Conservation (phyloP, 2,888 invertebrate species). For the Eupithecia tripunctaria region DNA sequence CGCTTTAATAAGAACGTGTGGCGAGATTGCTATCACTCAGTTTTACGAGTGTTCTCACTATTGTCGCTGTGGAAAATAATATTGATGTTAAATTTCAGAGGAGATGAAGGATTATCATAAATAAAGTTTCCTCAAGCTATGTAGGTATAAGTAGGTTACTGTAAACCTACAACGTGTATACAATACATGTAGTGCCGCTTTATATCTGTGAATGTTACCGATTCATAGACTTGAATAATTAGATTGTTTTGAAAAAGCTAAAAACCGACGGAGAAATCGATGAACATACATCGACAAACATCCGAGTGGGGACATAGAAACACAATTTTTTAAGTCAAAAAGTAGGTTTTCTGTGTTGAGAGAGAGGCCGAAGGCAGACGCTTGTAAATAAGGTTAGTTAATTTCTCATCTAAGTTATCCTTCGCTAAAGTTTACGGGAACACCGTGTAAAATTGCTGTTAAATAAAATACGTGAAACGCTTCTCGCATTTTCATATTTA, state of each 20-base stretch:
- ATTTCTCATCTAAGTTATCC: not conserved
- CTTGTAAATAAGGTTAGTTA: not conserved
- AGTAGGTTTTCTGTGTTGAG: too few relatives aligned
- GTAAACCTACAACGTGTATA: too few relatives aligned
- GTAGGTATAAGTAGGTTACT: too few relatives aligned
- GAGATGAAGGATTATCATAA: not conserved
- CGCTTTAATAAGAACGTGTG: constrained; percentile 50
- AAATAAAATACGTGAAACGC: not conserved
- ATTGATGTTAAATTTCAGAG: not conserved
- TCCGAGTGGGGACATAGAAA: too few relatives aligned
- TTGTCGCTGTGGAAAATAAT: constrained; percentile 5
- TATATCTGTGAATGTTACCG: too few relatives aligned
- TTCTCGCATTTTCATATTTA: constrained; percentile 17
- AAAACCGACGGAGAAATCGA: too few relatives aligned
- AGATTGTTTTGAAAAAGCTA: too few relatives aligned
- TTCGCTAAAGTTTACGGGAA: not conserved
- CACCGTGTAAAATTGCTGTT: not conserved
- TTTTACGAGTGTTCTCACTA: constrained; percentile 20
- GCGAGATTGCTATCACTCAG: constrained; percentile 29
- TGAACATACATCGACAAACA: too few relatives aligned
- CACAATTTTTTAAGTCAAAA: too few relatives aligned
- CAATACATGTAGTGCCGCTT: too few relatives aligned
- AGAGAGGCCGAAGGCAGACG: not conserved
- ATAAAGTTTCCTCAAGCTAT: not conserved
- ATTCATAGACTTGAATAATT: too few relatives aligned